Conservation (phyloP, 2,797 vertebrate genomes). For the Myiotriccus ornatus region DNA sequence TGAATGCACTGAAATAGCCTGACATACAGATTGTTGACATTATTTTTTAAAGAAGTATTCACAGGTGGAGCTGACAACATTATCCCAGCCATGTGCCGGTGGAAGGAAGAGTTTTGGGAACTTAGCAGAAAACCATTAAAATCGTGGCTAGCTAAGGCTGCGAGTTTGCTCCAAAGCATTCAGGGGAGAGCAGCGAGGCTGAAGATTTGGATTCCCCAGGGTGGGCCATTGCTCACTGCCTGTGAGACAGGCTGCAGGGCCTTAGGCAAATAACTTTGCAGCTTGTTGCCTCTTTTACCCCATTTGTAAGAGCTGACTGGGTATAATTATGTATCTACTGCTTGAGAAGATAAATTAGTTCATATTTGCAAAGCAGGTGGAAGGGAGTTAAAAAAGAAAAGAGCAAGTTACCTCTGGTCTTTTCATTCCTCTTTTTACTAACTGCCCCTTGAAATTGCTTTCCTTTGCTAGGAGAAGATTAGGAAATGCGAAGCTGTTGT, state of each 20-base stretch:
- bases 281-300: conserved; percentile 12
- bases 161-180: not conserved
- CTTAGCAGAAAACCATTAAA: not conserved
- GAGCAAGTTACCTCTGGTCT: not conserved
- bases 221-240: not conserved
- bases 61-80: not conserved
- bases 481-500: not conserved
- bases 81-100: not conserved
- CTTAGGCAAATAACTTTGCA: conserved; percentile 41
- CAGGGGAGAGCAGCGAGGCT: not conserved
- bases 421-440: not conserved
- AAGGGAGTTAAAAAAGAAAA: not conserved
- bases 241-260: not conserved
- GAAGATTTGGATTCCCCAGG: not conserved
- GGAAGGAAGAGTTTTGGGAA: not conserved
- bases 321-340: conserved; percentile 35
- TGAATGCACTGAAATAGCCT: conserved; percentile 37
- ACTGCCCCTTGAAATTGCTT: not conserved
- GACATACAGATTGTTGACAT: conserved; percentile 2
- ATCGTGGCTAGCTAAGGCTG: not conserved
- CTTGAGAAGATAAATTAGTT: conserved; percentile 38
- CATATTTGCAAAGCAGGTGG: conserved; percentile 15
- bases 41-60: conserved; percentile 26
- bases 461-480: not conserved
- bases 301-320: conserved; percentile 9